phyloP scores from a whole-genome alignment of 2,113 vertebrate genomes.

The Pteronura brasiliensis region DNA sequence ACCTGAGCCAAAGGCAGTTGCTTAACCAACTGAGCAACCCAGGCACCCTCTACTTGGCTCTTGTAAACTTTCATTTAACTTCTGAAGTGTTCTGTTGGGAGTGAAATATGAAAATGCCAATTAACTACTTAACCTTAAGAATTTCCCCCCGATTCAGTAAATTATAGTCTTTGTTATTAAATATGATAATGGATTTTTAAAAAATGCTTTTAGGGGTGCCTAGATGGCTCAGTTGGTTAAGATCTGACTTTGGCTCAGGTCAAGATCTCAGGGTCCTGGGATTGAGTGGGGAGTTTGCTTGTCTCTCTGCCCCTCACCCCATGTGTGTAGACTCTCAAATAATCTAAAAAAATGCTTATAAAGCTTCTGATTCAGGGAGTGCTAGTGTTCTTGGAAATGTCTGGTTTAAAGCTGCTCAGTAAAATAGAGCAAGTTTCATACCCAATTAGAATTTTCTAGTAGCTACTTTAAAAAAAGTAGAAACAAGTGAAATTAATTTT shows the following conservation, averaged over 20 bases:
- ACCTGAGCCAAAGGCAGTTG: no score
- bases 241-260: background rate
- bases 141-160: background rate
- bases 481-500: background rate
- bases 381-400: background rate
- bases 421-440: background rate
- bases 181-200: background rate
- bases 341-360: background rate
- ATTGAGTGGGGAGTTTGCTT: background rate
- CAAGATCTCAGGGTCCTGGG: background rate
- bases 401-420: background rate
- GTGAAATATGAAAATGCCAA: background rate
- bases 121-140: background rate
- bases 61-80: background rate
- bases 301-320: background rate
- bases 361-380: background rate
- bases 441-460: background rate
- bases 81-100: background rate
- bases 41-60: background rate
- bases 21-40: no score
- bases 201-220: background rate
- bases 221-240: background rate
- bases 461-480: background rate
- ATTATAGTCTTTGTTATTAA: constrained; percentile 3
- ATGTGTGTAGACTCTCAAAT: background rate